Conservation (phyloP, 1,140 invertebrate species). For the Brachionus calyciflorus region DNA sequence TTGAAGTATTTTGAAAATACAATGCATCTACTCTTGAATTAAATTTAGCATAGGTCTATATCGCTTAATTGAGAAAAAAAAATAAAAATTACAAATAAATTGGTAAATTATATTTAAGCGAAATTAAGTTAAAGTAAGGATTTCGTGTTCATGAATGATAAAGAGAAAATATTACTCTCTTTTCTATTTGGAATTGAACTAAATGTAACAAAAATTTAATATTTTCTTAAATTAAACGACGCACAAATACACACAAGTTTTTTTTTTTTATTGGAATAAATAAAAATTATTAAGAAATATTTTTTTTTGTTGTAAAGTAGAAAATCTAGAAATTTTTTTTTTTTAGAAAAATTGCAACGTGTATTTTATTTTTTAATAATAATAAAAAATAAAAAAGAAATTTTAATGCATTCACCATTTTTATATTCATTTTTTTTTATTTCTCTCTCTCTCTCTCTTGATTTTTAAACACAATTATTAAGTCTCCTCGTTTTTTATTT, state of each 20-base stretch:
- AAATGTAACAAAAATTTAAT: neutral
- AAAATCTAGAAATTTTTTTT: neutral
- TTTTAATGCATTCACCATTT: slow-evolving; percentile 15
- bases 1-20: neutral
- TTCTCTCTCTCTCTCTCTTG: too few relatives aligned
- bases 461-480: too few relatives aligned
- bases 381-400: too few relatives aligned
- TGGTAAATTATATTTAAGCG: slow-evolving; percentile 34
- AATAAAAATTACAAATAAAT: slow-evolving; percentile 39
- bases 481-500: too few relatives aligned
- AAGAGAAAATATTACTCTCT: too few relatives aligned
- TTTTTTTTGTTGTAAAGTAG: too few relatives aligned
- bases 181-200: neutral
- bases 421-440: too few relatives aligned
- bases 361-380: neutral
- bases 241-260: slow-evolving; percentile 13
- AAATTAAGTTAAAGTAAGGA: neutral
- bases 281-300: too few relatives aligned
- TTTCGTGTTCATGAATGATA: slow-evolving; percentile 28
- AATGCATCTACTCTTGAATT: slow-evolving; percentile 23
- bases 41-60: neutral
- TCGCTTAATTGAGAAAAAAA: neutral
- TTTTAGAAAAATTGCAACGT: slow-evolving; percentile 22
- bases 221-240: neutral
- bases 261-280: neutral